Evolutionary conservation across 2,113 vertebrate genomes (phyloP).

Genomic region (Diadophis punctatus): DNA sequence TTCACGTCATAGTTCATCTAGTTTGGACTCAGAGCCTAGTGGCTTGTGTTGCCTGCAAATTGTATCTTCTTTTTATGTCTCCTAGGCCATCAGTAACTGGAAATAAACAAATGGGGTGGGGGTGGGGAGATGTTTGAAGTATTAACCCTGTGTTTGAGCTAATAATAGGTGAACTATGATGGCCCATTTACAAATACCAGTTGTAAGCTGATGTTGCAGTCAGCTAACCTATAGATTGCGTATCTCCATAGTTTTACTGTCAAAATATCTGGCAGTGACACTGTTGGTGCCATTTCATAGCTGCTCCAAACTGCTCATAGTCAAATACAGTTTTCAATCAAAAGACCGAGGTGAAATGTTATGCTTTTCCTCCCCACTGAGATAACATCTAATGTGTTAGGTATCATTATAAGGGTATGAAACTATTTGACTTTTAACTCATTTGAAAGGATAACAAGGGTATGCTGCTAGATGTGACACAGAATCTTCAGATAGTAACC

Average conservation of each 20-base stretch:
- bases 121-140: neutral
- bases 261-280: neutral
- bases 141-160: neutral
- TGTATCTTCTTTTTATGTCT: slow-evolving; percentile 42
- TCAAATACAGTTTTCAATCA: neutral
- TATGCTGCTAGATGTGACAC: neutral
- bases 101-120: slow-evolving; percentile 36
- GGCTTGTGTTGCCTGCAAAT: slow-evolving; percentile 50
- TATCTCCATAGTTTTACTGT: neutral
- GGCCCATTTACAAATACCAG: neutral
- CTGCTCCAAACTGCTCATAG: neutral
- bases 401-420: neutral
- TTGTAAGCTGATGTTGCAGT: neutral
- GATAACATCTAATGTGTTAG: neutral
- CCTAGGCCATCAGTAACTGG: slow-evolving; percentile 39
- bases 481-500: neutral
- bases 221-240: neutral
- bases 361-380: neutral
- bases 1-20: neutral
- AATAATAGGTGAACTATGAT: neutral
- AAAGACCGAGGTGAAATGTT: neutral
- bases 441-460: neutral
- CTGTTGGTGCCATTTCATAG: neutral
- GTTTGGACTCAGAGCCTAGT: neutral
- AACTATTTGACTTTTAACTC: neutral